Evolutionary conservation across 2,113 vertebrate species (phyloP), one percentile per base, ranked within the genome.

Genomic region (Acrocephalus kingi): DNA sequence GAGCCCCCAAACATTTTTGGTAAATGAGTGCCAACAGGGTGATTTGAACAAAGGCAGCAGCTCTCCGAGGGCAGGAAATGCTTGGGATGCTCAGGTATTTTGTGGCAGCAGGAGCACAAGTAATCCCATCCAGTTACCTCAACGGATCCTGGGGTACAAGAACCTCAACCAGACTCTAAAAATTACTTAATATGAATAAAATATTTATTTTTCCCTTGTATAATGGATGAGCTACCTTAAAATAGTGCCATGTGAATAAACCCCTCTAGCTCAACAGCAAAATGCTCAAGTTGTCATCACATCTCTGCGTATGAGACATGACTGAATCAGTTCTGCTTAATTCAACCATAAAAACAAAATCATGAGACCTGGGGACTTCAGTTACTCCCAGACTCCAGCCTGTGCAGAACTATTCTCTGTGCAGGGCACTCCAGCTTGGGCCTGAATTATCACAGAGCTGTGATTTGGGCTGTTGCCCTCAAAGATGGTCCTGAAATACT

Each of bases 281-380:
- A 94, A 83, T 67, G 59, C 67, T 93, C 51, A 13, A 45, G 90
- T 81, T 92, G 79, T 83, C 90, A 72, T 31, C 68, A 27, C 54
- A 11, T 77, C 5, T 61, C 14, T 67, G 85, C 0, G 0, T 45
- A 66, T 61, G 52, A 90, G 86, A 86, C 37, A 11, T 74, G 91
- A 95, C 90, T 90, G 90, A 91, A 83, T 83, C 51, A 27, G 92
- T 78, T 84, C 69, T 82, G 15, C 73, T 69, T 11, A 41, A 78
- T 66, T 77, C 62, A 83, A 33, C 54, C 0, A 0, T 41, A 54
- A 71, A 69, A 84, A 74, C 22, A 56, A 56, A 68, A 43, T 55
- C 41, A 8, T 16, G 54, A 77, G 63, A 55, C 23, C 52, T 69
- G 87, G 30, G 39, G 11, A 54, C 52, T 80, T n/a, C 62, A 66